phyloP scores from a whole-genome alignment of 2,888 invertebrate genomes.

The Scaptomyza tumidula region DNA sequence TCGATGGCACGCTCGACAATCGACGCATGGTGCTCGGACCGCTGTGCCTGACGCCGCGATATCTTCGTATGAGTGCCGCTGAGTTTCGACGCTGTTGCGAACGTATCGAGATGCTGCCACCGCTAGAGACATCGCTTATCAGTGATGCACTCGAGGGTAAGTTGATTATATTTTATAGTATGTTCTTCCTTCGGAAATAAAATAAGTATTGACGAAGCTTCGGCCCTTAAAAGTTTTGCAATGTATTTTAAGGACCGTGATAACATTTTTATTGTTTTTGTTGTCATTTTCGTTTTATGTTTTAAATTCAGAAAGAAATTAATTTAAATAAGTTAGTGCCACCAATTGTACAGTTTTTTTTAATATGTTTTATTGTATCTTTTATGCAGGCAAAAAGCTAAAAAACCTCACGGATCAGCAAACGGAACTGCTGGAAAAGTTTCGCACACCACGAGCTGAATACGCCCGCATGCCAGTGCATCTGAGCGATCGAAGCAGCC shows the following conservation, averaged over 20 bases:
- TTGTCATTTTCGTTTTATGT: too few species aligned
- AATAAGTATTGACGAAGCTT: background rate
- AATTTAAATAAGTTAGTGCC: too few species aligned
- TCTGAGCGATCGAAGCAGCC: conserved; percentile 84
- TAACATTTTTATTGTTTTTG: too few species aligned
- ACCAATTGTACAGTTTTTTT: too few species aligned
- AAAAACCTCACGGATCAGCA: conserved; percentile 83
- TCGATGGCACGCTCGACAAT: conserved; percentile 83
- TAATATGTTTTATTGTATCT: background rate
- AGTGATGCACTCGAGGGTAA: conserved; percentile 81
- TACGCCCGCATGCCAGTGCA: conserved; percentile 84
- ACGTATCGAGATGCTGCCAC: conserved; percentile 83
- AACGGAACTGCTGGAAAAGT: conserved; percentile 82
- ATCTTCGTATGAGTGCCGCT: conserved; percentile 77
- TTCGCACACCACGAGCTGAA: conserved; percentile 82
- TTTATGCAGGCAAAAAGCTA: conserved; percentile 77
- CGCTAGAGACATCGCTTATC: conserved; percentile 81
- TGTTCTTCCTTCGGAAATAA: too few species aligned
- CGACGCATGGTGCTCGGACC: conserved; percentile 83
- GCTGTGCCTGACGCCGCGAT: conserved; percentile 83
- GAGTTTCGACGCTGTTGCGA: conserved; percentile 83
- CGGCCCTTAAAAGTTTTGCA: too few species aligned
- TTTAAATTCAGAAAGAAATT: too few species aligned
- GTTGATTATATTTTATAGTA: too few species aligned
- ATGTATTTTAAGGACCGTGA: too few species aligned